Percentiles rank a stretch among this genome's conserved stretches.
Evolutionary conservation across 2,113 vertebrate genomes (phyloP).

Genomic region (Corythornis vintsioides): DNA sequence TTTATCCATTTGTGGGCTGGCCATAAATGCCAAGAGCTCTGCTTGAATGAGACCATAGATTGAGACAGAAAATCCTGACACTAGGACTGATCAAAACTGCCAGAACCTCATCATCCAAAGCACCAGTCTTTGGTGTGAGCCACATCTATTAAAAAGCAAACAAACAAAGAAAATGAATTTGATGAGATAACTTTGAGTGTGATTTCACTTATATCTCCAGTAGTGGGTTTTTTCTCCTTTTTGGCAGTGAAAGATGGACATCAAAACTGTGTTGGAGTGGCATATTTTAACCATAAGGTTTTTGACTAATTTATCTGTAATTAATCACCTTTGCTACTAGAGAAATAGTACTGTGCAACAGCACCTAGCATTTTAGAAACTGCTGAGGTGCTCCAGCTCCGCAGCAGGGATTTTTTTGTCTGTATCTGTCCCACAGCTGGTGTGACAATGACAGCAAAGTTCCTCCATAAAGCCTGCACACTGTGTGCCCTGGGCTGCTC

Average conservation of each 20-base stretch:
- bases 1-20: background rate
- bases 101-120: background rate
- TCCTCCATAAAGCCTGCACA: no score
- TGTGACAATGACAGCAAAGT: background rate
- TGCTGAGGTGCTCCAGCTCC: background rate
- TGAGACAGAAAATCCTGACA: background rate
- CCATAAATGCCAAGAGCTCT: background rate
- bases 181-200: background rate
- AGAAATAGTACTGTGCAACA: background rate
- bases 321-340: background rate
- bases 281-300: background rate
- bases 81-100: background rate
- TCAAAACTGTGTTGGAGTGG: background rate
- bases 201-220: background rate
- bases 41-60: background rate
- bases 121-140: background rate
- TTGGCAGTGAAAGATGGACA: background rate
- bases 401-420: background rate
- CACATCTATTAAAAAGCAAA: no score
- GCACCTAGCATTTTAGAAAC: background rate
- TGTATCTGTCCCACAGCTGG: background rate
- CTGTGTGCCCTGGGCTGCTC: accelerated
- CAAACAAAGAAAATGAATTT: no score
- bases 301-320: no score
- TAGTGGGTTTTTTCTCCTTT: background rate